Percentiles rank a stretch among this genome's conserved stretches.
phyloP scores from a whole-genome alignment of 2,888 invertebrate species.

The Polyommatus iphigenia region DNA sequence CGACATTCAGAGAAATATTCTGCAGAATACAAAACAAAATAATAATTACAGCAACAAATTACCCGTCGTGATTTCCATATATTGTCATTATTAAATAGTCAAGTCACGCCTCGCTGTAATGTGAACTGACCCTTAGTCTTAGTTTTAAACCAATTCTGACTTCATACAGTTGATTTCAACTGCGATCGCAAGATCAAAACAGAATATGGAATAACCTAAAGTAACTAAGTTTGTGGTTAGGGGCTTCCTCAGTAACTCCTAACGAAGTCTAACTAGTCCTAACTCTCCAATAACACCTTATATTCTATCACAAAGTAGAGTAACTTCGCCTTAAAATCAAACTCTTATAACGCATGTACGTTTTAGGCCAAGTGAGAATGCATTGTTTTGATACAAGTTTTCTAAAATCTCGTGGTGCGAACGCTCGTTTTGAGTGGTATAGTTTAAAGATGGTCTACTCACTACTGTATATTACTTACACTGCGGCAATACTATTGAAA shows the following conservation, averaged over 20 bases:
- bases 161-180: neutral
- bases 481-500: neutral
- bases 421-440: neutral
- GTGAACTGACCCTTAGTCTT: neutral
- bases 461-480: neutral
- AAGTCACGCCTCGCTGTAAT: neutral
- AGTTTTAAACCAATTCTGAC: neutral
- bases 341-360: too few relatives aligned
- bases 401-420: too few relatives aligned
- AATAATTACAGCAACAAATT: neutral
- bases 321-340: too few relatives aligned
- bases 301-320: neutral
- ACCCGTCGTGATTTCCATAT: neutral
- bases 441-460: neutral
- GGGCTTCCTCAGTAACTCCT: slow-evolving; percentile 1
- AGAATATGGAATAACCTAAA: slow-evolving; percentile 6
- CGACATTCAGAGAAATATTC: neutral
- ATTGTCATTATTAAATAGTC: neutral
- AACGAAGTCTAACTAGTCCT: slow-evolving; percentile 9
- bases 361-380: too few relatives aligned
- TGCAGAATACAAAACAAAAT: neutral
- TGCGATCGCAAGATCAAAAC: slow-evolving; percentile 6
- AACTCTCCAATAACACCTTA: neutral
- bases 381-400: too few relatives aligned
- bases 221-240: neutral